These are phyloP conservation scores for Lagopus muta DNA, from an alignment of 2,113 vertebrate genomes.

Conservation along the genomic window DNA sequence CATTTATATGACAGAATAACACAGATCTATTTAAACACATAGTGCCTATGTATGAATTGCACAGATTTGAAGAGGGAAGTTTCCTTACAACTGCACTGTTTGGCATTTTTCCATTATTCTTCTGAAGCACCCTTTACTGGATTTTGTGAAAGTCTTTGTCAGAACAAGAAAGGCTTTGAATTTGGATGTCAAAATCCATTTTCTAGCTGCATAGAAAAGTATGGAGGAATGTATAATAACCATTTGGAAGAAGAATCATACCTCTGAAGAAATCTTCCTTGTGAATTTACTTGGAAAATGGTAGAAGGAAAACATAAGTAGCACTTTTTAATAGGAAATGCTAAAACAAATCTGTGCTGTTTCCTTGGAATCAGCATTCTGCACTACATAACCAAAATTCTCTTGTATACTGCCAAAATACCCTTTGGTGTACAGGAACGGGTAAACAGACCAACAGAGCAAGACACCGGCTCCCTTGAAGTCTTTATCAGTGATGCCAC, in stretches of 20 bases:
- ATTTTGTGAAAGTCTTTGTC: neutral
- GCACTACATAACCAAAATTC: neutral
- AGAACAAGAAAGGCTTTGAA: neutral
- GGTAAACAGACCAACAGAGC: neutral
- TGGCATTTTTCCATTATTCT: neutral
- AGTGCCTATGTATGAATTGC: neutral
- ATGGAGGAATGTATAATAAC: neutral
- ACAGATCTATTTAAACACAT: neutral
- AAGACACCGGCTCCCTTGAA: neutral
- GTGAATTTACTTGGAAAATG: neutral
- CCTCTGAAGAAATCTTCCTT: neutral
- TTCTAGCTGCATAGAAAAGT: neutral
- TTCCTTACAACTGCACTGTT: neutral
- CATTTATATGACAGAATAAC: neutral
- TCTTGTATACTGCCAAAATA: neutral
- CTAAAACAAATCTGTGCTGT: neutral
- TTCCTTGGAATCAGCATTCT: slow-evolving; percentile 8
- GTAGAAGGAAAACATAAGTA: neutral
- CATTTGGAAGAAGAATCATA: neutral
- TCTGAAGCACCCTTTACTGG: neutral
- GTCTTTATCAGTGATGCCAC: neutral
- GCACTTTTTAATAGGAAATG: neutral
- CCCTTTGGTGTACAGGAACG: neutral
- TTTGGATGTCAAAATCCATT: neutral
- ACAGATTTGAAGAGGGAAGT: neutral